Conservation (phyloP, 1,140 invertebrate species). For the Drosophila repleta region DNA sequence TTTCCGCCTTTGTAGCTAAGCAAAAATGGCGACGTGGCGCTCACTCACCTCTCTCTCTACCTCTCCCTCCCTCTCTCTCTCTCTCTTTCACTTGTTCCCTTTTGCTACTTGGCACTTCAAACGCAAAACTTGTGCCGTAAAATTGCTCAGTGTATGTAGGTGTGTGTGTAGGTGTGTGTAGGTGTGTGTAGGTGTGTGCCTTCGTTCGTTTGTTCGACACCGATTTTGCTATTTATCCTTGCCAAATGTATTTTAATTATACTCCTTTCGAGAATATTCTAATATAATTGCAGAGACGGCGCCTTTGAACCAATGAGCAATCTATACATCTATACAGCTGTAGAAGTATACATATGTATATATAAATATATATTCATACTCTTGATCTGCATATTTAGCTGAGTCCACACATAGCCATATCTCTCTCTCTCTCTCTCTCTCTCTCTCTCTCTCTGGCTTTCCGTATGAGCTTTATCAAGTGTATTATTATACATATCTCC, state of each 20-base stretch:
- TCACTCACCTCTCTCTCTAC: neutral
- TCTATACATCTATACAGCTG: too few species aligned
- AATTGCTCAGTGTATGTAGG: constrained; percentile 1
- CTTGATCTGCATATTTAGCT: too few species aligned
- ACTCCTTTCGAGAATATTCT: too few species aligned
- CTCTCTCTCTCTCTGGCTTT: too few species aligned
- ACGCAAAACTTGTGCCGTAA: constrained; percentile 18
- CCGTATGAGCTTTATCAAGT: too few species aligned
- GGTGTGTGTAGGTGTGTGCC: constrained; percentile 12
- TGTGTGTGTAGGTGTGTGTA: constrained; percentile 13
- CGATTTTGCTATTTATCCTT: constrained; percentile 32
- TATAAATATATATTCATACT: too few species aligned
- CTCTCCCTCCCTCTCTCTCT: neutral
- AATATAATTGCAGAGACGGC: too few species aligned
- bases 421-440: too few species aligned
- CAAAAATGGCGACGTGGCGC: constrained; percentile 31
- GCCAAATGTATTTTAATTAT: neutral
- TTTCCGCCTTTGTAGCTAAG: neutral
- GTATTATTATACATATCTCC: too few species aligned
- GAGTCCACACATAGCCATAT: too few species aligned
- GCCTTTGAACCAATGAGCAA: too few species aligned
- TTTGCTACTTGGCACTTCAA: constrained; percentile 5
- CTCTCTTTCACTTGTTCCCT: neutral
- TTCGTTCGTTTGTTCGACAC: constrained; percentile 11
- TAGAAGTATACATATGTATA: too few species aligned